phyloP scores from a whole-genome alignment of 2,888 invertebrate species.

The Cantharis flavilabris region DNA sequence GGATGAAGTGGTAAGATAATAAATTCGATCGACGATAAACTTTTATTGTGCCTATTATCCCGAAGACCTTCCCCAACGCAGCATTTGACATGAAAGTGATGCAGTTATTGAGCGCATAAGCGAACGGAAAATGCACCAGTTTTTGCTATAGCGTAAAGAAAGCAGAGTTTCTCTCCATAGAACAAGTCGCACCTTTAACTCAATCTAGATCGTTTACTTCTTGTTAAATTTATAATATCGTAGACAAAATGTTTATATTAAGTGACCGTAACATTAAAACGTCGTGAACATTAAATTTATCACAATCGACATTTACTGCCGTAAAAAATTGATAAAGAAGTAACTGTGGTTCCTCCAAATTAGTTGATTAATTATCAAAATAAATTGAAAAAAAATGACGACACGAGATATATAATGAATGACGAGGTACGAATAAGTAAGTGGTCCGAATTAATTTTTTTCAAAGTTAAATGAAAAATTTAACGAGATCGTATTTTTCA shows the following conservation, averaged over 20 bases:
- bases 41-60: not conserved
- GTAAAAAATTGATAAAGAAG: not conserved
- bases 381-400: not conserved
- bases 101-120: conserved; percentile 16
- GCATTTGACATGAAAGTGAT: conserved; percentile 25
- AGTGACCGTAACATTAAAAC: not conserved
- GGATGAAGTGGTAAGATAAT: not conserved
- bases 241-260: not conserved
- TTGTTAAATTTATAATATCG: conserved; percentile 6
- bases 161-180: conserved; percentile 20
- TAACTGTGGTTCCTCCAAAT: not conserved
- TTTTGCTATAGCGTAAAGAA: conserved; percentile 18
- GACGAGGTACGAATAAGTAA: not conserved
- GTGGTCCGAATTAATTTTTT: not conserved
- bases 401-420: not conserved
- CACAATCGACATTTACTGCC: not conserved
- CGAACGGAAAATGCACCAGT: conserved; percentile 24
- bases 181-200: conserved; percentile 17
- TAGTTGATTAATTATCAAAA: not conserved
- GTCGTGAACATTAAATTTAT: not conserved
- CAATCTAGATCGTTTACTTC: conserved; percentile 11
- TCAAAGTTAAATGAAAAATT: not conserved
- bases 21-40: not conserved
- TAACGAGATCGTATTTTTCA: not conserved
- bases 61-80: not conserved